Evolutionary conservation across 2,888 invertebrate genomes (phyloP), one percentile per base, ranked within the genome.

Genomic region (Drosophila nr. fundita): DNA sequence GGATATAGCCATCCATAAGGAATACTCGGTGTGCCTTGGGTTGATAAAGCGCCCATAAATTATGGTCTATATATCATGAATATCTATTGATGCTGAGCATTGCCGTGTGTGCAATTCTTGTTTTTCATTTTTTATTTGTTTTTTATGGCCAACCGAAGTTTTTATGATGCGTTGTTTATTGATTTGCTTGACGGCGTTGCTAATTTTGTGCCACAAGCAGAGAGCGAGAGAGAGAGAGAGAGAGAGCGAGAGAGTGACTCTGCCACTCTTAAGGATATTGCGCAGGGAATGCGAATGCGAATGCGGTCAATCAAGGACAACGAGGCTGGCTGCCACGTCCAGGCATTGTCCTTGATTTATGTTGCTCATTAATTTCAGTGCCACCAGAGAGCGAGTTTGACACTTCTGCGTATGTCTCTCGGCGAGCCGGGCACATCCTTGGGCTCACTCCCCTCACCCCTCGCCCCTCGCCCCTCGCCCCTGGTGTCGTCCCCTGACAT

Each of bases 291-390:
- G 55, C 70, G 50, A 48, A 24, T 70, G 65, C 80, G 53, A 76
- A 76, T 90, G 90, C 85, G 91, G 90, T 90, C 91, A 91, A 89
- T 90, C 91, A 91, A 89, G 87, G 83, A 82, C 85, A 76, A 72
- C 77, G 72, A 74, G 65, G 50, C 49, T 34, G 62, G 45, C 76
- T 62, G 66, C 21, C 58, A 29, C 27, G 45, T 15, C 45, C 45
- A 36, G 62, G 68, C 81, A 76, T 80, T 78, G 78, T 83, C 70
- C 77, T 78, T 91, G 90, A 90, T 90, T 91, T 91, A 90, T 87
- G 87, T 66, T 60, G 65, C 66, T 79, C 81, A 90, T 89, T 83
- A 83, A 89, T 90, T 89, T 81, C 67, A 29, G 71, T 83, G 86
- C 83, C 79, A 76, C 80, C 83, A 84, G 72, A 77, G 82, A 6